A percentile compares a stretch with the other conserved stretches of the same genome.
phyloP scores from a whole-genome alignment of 2,888 invertebrate species.

The Aleiodes leptofemur region DNA sequence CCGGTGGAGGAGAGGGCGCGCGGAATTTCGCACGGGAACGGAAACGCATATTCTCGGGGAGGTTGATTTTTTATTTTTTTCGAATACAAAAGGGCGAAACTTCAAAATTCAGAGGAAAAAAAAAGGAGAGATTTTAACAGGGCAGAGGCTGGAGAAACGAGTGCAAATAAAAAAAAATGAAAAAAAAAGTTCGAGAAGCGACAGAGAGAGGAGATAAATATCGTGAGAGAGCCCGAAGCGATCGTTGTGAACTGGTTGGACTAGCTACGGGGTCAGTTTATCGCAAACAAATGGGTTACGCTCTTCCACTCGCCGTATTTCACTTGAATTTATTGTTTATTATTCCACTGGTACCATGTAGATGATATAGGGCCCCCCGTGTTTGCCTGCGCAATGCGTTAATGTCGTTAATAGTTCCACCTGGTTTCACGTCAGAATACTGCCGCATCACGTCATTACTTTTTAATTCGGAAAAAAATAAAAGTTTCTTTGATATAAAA shows the following conservation, averaged over 20 bases:
- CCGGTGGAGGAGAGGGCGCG: conserved; percentile 23
- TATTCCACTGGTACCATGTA: conserved; percentile 65
- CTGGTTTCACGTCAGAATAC: conserved; percentile 34
- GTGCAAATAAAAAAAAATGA: conserved; percentile 31
- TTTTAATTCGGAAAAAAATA: not conserved
- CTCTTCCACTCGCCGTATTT: conserved; percentile 71
- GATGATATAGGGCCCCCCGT: conserved; percentile 71
- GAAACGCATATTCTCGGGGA: conserved; percentile 18
- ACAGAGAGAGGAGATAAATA: conserved; percentile 31
- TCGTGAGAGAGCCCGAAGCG: conserved; percentile 56
- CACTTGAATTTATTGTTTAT: conserved; percentile 74
- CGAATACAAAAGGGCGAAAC: conserved; percentile 11
- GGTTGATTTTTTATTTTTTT: conserved; percentile 9
- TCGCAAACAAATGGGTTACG: conserved; percentile 74
- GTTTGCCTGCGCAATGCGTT: conserved; percentile 71
- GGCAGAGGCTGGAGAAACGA: conserved; percentile 11
- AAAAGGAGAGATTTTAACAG: too few species aligned
- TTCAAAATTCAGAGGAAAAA: not conserved
- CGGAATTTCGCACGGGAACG: conserved; percentile 30
- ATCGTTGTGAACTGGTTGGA: conserved; percentile 68
- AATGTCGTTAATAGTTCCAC: conserved; percentile 73
- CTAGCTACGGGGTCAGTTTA: conserved; percentile 73
- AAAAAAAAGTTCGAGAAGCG: conserved; percentile 36
- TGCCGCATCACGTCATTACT: conserved; percentile 13
- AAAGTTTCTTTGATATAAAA: too few species aligned